Evolutionary conservation across 2,113 vertebrate genomes (phyloP), one percentile per base, ranked within the genome.

Genomic region (Mugil cephalus): DNA sequence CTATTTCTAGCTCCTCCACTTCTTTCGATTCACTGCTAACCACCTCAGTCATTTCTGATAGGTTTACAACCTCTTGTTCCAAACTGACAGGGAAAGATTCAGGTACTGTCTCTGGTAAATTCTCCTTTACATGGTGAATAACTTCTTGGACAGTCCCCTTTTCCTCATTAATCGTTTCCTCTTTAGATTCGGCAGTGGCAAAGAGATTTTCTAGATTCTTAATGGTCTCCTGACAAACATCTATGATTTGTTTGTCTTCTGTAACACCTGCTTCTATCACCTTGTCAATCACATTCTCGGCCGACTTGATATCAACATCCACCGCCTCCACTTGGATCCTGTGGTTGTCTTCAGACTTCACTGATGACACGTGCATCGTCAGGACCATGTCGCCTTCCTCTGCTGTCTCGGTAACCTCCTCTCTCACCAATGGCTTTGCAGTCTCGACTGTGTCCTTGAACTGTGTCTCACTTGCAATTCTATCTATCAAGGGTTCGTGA

Each of bases 61-160:
- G 42, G 38, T 71, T 46, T 6, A 38, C n/a, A 34, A 54, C 18
- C 24, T 73, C 51, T 53, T 64, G 59, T 30, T 69, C 67, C 36
- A 50, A 13, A 2, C 34, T 38, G 18, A 10, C 17, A 34, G 2
- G n/a, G n/a, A 4, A 54, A 24, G 52, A 48, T 53, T 91, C 86
- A 54, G 88, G 77, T 45, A n/a, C 9, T 1, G 77, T 55, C 42
- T 81, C 85, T 40, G 52, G 65, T 35, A 94, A 48, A 40, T 62
- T 89, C 53, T 92, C 77, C 17, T 92, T 87, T n/a, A 86, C 88
- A 0, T 94, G 93, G 85, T 94, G 92, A 78, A 93, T 88, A 2
- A 93, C 80, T 1, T 91, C 92, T 52, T 94, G n/a, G 35, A 94
- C 88, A 6, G 90, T 75, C 70, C 84, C 84, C 0, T 84, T 93